A percentile compares a stretch with the other conserved stretches of the same genome.
Evolutionary conservation across 92 coral and sea anemone genomes (phyloP).

Genomic region (Epizoanthus rinbou): DNA sequence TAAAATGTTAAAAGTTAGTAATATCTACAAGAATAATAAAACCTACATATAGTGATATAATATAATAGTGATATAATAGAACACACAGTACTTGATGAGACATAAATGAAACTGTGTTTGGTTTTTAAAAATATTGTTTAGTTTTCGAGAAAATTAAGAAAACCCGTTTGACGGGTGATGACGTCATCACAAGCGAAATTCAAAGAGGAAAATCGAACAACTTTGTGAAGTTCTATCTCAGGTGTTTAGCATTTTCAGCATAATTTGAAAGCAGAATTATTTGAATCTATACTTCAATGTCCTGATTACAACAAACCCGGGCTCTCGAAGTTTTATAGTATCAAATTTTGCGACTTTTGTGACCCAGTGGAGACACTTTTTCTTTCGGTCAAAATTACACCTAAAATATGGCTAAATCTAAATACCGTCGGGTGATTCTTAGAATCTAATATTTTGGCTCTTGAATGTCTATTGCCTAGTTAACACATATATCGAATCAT

Average conservation of each 20-base stretch:
- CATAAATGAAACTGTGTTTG: constrained; percentile 12
- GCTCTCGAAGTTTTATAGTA: constrained; percentile 5
- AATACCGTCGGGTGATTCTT: too few species aligned
- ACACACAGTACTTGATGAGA: constrained; percentile 21
- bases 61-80: too few species aligned
- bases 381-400: too few species aligned
- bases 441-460: constrained; percentile 15
- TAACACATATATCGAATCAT: constrained; percentile 3
- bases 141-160: constrained; percentile 13
- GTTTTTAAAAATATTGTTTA: background rate
- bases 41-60: too few species aligned
- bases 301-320: constrained; percentile 13
- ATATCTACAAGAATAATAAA: too few species aligned
- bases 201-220: constrained; percentile 13
- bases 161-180: constrained; percentile 10
- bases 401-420: too few species aligned
- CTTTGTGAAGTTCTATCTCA: too few species aligned
- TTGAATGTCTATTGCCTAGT: constrained; percentile 12
- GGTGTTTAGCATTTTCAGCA: background rate
- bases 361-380: background rate
- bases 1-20: too few species aligned
- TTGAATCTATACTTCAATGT: background rate
- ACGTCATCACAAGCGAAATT: too few species aligned
- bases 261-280: constrained; percentile 13
- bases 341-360: background rate